These are phyloP conservation scores for Hippotragus niger DNA, from an alignment of 2,113 vertebrate species.

Conservation along the genomic window DNA sequence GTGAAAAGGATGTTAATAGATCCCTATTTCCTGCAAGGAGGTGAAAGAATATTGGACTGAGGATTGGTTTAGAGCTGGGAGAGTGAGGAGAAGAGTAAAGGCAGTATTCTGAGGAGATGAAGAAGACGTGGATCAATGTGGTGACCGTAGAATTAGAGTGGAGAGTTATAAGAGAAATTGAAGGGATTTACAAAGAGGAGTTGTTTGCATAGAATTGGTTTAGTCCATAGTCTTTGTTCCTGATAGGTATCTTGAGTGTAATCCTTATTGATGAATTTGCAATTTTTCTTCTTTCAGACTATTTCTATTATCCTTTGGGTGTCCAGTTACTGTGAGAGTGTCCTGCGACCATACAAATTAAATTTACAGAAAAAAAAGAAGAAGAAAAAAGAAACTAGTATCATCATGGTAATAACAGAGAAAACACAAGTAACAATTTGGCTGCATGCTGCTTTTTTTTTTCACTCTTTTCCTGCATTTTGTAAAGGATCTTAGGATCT, in stretches of 20 bases:
- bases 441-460: not conserved
- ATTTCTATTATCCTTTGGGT: conserved; percentile 92
- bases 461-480: not conserved
- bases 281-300: conserved; percentile 80
- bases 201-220: not conserved
- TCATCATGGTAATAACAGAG: conserved; percentile 82
- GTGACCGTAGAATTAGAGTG: not conserved
- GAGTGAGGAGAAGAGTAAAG: not conserved
- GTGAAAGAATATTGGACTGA: not conserved
- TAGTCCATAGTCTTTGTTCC: not conserved
- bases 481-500: not conserved
- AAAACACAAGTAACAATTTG: not conserved
- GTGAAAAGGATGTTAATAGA: not conserved
- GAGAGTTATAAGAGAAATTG: not conserved
- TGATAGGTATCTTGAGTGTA: not conserved
- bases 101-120: not conserved
- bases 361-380: conserved; percentile 99
- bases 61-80: not conserved
- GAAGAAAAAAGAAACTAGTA: conserved; percentile 95
- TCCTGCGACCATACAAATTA: conserved; percentile 93
- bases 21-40: not conserved
- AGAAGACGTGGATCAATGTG: not conserved
- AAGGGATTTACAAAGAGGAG: not conserved
- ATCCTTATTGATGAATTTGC: not conserved
- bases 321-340: conserved; percentile 89